Percentiles rank a stretch among this genome's conserved stretches.
phyloP scores from a whole-genome alignment of 2,888 invertebrate genomes.

The Ophion costatus region DNA sequence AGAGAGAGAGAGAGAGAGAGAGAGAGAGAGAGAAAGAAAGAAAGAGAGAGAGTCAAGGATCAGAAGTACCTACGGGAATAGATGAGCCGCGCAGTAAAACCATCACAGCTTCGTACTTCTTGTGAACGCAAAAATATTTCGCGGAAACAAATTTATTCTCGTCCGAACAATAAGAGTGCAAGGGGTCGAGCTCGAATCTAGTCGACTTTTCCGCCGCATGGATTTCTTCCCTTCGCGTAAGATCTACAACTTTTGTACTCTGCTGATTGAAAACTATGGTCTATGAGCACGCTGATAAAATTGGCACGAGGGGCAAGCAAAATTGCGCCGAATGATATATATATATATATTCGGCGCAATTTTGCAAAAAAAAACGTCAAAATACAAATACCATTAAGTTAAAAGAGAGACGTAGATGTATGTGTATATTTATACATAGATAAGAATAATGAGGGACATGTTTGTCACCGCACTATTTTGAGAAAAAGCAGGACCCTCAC shows the following conservation, averaged over 20 bases:
- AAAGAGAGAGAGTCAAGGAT: neutral
- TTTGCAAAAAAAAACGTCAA: no score
- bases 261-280: conserved; percentile 9
- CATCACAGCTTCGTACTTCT: conserved; percentile 25
- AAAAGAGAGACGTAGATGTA: no score
- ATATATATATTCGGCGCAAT: no score
- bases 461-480: neutral
- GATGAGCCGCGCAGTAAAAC: conserved; percentile 12
- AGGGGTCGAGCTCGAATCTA: conserved; percentile 8
- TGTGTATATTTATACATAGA: no score
- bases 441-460: no score
- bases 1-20: no score
- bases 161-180: conserved; percentile 34
- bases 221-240: conserved; percentile 2
- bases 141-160: conserved; percentile 31
- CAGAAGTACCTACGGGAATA: conserved; percentile 34
- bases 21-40: conserved; percentile 3
- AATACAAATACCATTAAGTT: no score
- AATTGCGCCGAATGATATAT: no score
- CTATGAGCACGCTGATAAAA: no score
- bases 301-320: no score
- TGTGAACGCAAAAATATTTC: conserved; percentile 29
- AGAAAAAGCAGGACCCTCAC: neutral
- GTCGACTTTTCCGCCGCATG: neutral
- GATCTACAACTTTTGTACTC: conserved; percentile 15